Evolutionary conservation across 1,140 invertebrate genomes (phyloP), one percentile per base, ranked within the genome.

Genomic region (Zaprionus inermis): DNA sequence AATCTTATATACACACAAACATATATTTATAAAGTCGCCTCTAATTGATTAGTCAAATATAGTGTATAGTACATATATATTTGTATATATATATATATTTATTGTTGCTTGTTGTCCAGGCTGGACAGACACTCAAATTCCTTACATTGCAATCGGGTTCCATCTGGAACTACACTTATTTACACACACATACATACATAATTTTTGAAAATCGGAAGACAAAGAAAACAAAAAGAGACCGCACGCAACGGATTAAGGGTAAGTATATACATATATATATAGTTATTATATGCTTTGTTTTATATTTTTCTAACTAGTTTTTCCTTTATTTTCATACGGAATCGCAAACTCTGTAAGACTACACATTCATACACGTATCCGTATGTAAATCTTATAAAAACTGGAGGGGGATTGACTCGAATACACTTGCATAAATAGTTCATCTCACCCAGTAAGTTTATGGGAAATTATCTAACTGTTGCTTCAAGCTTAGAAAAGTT

Each of bases 121-220:
- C 30, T 32, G 38, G 49, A 38, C 61, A 20, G 77, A 73, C 81
- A 77, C 73, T 72, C 59, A 76, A 88, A 88, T 88, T 88, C 85
- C 83, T 72, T 79, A 79, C 81, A 84, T 89, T 89, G 85, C 83
- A 84, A 78, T 83, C 57, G 44, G 58, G 59, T 58, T 55, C 44
- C 55, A 76, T 57, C 41, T 38, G 38, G 63, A 32, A 72, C 70
- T 74, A 72, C 58, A 60, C 38, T 60, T 59, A 24, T 49, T 76
- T 70, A 66, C 4, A 20, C 4, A 11, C 11, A 14, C 14, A 38
- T 5, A 67, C 49, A 24, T 44, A 74, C 46, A 67, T 68, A 65
- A 41, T 77, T 78, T 67, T 70, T 67, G 22, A 67, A 71, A 73
- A 79, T 78, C 77, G 84, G 84, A 88, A 88, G 84, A 88, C 68